Evolutionary conservation across 2,888 invertebrate species (phyloP).

Genomic region (Syritta pipiens): DNA sequence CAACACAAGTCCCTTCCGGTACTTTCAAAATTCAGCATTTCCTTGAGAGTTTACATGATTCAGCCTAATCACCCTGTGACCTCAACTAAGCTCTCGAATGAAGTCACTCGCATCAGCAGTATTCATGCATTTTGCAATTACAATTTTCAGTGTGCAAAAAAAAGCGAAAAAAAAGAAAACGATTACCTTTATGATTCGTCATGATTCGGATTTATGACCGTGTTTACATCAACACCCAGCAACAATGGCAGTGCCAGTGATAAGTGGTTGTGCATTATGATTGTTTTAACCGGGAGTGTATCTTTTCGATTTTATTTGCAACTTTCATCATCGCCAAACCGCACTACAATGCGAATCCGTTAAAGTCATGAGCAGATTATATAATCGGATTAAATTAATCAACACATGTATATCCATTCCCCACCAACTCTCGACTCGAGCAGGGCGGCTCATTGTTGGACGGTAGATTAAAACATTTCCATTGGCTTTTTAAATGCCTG

Average conservation of each 20-base stretch:
- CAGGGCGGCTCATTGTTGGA: constrained; percentile 19
- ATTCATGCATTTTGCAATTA: too few relatives aligned
- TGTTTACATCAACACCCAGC: constrained; percentile 48
- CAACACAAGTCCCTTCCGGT: too few relatives aligned
- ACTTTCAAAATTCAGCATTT: too few relatives aligned
- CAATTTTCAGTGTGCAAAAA: too few relatives aligned
- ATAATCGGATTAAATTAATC: constrained; percentile 64
- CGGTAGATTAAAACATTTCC: constrained; percentile 38
- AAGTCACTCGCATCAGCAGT: too few relatives aligned
- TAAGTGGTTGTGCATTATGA: constrained; percentile 50
- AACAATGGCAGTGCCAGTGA: constrained; percentile 45
- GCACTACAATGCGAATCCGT: constrained; percentile 51
- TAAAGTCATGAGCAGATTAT: constrained; percentile 63
- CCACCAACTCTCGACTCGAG: too few relatives aligned
- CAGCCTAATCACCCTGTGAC: too few relatives aligned
- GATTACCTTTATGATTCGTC: too few relatives aligned
- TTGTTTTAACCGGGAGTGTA: background rate
- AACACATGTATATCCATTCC: constrained; percentile 32
- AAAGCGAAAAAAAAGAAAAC: too few relatives aligned
- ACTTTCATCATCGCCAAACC: constrained; percentile 43
- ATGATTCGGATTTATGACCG: constrained; percentile 37
- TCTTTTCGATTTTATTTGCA: constrained; percentile 8
- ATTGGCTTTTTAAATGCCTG: constrained; percentile 22
- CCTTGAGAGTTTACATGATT: too few relatives aligned
- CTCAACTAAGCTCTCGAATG: too few relatives aligned